Percentiles rank a stretch among this genome's conserved stretches.
phyloP scores from a whole-genome alignment of 2,113 vertebrate genomes.

The Macaca mulatta region DNA sequence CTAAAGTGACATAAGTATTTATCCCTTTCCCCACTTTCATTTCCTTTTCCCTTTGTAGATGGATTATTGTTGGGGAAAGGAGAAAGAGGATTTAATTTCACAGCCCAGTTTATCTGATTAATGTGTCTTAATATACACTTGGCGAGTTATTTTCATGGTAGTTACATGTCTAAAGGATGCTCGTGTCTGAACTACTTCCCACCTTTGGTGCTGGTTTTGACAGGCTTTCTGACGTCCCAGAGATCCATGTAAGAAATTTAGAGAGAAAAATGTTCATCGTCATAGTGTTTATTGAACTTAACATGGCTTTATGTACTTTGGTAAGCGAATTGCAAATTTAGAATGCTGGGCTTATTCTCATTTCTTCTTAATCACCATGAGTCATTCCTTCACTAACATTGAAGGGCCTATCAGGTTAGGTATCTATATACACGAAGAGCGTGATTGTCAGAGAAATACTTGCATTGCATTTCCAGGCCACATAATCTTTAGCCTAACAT shows the following conservation, averaged over 20 bases:
- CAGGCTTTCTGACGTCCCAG: background rate
- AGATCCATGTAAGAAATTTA: background rate
- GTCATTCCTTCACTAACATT: background rate
- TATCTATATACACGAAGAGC: background rate
- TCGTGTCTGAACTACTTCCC: background rate
- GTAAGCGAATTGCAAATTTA: background rate
- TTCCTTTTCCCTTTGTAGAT: background rate
- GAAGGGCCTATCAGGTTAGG: constrained; percentile 16
- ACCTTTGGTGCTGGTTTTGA: background rate
- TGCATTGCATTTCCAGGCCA: constrained; percentile 60
- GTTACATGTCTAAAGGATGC: background rate
- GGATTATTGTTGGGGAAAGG: background rate
- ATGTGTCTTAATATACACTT: background rate
- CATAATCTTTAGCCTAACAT: constrained; percentile 72
- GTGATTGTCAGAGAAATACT: constrained; percentile 60
- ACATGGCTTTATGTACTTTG: background rate
- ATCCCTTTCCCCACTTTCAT: background rate
- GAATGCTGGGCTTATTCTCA: background rate
- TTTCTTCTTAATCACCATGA: background rate
- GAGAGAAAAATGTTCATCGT: background rate
- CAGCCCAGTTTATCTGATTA: background rate
- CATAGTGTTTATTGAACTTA: background rate
- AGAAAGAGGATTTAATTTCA: background rate
- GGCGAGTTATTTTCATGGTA: background rate
- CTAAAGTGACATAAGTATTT: background rate